These are phyloP conservation scores for Scaptomyza caliginosa DNA, from an alignment of 2,888 invertebrate species.

Conservation along the genomic window DNA sequence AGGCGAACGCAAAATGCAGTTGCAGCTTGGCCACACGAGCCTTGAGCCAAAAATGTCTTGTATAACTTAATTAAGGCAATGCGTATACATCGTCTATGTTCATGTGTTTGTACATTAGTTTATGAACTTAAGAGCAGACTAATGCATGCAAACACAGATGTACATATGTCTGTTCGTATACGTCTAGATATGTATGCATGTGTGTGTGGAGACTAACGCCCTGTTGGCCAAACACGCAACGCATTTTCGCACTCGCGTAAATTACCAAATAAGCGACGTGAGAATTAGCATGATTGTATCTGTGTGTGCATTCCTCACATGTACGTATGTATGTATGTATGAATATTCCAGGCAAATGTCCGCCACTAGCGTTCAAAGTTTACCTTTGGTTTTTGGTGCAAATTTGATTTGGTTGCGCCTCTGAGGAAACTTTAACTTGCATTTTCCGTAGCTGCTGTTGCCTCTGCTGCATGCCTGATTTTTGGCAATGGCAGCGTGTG, in stretches of 20 bases:
- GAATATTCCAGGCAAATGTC: slow-evolving; percentile 35
- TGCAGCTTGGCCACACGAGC: slow-evolving; percentile 42
- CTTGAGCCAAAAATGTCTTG: slow-evolving; percentile 55
- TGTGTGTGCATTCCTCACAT: neutral
- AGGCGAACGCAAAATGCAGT: slow-evolving; percentile 42
- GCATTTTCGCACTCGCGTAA: slow-evolving; percentile 77
- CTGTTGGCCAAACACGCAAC: slow-evolving; percentile 56
- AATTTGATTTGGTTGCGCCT: slow-evolving; percentile 71
- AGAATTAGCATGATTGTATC: slow-evolving; percentile 60
- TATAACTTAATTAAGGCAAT: slow-evolving; percentile 65
- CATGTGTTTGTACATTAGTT: slow-evolving; percentile 33
- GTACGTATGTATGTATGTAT: neutral
- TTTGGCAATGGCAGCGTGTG: slow-evolving; percentile 14
- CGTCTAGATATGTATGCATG: neutral
- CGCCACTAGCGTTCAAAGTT: slow-evolving; percentile 67
- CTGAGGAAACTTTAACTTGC: slow-evolving; percentile 61
- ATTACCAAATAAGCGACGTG: slow-evolving; percentile 77
- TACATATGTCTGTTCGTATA: neutral
- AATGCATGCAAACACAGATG: slow-evolving; percentile 21
- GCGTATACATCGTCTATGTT: neutral
- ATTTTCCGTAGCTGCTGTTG: slow-evolving; percentile 29
- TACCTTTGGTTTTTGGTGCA: slow-evolving; percentile 76
- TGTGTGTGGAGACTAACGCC: neutral
- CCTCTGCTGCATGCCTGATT: slow-evolving; percentile 35
- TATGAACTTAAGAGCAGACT: slow-evolving; percentile 44